Conservation (phyloP, 2,888 invertebrate genomes). For the Tenthredo scrophulariae region DNA sequence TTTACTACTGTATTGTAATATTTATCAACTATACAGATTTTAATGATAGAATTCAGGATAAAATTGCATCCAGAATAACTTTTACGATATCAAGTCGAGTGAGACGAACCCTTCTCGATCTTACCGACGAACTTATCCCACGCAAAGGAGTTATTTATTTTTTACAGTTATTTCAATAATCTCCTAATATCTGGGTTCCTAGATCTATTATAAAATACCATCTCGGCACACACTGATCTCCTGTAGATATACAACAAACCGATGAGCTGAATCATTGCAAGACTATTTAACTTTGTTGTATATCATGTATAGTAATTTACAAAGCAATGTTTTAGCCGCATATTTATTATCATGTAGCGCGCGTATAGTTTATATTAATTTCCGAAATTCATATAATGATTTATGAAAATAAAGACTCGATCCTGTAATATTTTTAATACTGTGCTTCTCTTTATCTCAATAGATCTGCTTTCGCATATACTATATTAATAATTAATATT, state of each 20-base stretch:
- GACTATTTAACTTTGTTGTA: too few relatives aligned
- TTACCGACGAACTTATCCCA: not conserved
- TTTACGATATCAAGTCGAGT: not conserved
- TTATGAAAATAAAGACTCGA: not conserved
- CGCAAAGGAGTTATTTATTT: not conserved
- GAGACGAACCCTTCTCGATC: not conserved
- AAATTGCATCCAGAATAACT: not conserved
- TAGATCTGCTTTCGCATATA: not conserved
- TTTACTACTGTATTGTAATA: not conserved
- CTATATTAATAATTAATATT: not conserved
- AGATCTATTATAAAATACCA: too few relatives aligned
- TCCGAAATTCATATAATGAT: not conserved
- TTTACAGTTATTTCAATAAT: not conserved
- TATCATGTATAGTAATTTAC: too few relatives aligned
- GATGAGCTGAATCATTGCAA: too few relatives aligned
- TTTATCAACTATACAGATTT: not conserved
- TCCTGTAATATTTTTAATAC: not conserved
- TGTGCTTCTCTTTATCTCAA: slow-evolving; percentile 4
- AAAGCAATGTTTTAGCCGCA: too few relatives aligned
- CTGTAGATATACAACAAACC: too few relatives aligned
- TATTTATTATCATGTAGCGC: too few relatives aligned
- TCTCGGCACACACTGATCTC: too few relatives aligned
- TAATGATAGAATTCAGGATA: not conserved
- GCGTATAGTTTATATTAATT: not conserved
- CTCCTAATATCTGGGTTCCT: not conserved